Conservation (phyloP, 2,113 vertebrate genomes). For the Notechis scutatus region DNA sequence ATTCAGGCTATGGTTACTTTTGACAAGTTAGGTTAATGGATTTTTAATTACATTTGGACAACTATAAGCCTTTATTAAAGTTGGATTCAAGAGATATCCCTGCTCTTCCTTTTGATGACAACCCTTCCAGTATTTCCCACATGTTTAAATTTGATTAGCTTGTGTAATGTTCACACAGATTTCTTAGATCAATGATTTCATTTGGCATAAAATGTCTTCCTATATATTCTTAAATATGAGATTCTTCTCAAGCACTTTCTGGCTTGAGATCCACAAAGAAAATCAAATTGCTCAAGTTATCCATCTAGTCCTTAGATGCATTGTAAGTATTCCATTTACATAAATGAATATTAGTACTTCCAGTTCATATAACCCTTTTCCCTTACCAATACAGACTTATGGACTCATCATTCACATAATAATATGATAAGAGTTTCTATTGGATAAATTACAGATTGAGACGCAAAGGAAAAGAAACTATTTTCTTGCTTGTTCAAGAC, state of each 20-base stretch:
- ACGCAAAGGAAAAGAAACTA: neutral
- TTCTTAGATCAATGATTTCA: neutral
- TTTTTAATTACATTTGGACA: constrained; percentile 1
- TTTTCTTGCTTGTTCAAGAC: neutral
- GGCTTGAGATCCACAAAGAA: neutral
- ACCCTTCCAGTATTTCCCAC: neutral
- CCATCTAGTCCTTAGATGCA: neutral
- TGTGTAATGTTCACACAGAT: neutral
- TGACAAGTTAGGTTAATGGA: constrained; percentile 14
- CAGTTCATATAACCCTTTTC: neutral
- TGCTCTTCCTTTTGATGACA: neutral
- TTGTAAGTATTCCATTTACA: neutral
- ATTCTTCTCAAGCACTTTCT: neutral
- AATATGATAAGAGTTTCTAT: neutral
- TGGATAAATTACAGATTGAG: neutral
- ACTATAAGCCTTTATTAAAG: neutral
- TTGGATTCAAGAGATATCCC: neutral
- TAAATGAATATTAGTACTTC: neutral
- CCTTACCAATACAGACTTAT: neutral
- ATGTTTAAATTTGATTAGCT: neutral
- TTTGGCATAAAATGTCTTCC: neutral
- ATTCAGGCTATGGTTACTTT: neutral
- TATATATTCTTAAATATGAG: neutral
- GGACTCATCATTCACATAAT: neutral
- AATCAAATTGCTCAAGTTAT: neutral